These are phyloP conservation scores for Engystomops pustulosus DNA, from an alignment of 2,113 vertebrate species.

Conservation along the genomic window DNA sequence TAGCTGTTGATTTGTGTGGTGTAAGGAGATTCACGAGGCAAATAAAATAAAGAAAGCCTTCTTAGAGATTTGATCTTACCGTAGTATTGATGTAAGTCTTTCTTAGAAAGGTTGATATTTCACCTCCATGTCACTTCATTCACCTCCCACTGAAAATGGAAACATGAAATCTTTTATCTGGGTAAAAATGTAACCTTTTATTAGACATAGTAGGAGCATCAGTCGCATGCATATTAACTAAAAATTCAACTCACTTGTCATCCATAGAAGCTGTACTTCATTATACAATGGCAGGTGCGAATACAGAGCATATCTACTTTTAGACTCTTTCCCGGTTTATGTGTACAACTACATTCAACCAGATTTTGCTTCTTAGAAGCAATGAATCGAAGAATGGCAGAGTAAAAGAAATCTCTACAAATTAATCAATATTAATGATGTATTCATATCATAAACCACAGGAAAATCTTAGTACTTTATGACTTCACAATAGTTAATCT, in stretches of 20 bases:
- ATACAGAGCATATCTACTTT: neutral
- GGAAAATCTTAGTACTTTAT: no score
- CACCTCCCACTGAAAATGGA: neutral
- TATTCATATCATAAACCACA: no score
- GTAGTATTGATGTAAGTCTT: slow-evolving; percentile 7
- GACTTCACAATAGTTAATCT: no score
- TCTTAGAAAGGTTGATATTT: slow-evolving; percentile 18
- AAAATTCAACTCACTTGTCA: neutral
- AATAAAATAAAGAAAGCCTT: neutral
- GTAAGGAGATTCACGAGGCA: neutral
- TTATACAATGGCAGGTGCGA: neutral
- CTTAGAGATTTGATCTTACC: neutral
- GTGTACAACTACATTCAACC: neutral
- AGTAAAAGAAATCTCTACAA: neutral
- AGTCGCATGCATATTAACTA: neutral
- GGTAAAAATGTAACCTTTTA: neutral
- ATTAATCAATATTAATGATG: neutral
- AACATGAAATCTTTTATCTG: neutral
- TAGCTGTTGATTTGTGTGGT: neutral
- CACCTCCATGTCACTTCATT: neutral
- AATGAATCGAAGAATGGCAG: neutral
- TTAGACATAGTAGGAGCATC: neutral
- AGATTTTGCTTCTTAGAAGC: neutral
- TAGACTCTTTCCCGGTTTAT: neutral
- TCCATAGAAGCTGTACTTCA: neutral